These are phyloP conservation scores for Ooceraea biroi DNA, from an alignment of 1,140 invertebrate genomes.

Conservation along the genomic window DNA sequence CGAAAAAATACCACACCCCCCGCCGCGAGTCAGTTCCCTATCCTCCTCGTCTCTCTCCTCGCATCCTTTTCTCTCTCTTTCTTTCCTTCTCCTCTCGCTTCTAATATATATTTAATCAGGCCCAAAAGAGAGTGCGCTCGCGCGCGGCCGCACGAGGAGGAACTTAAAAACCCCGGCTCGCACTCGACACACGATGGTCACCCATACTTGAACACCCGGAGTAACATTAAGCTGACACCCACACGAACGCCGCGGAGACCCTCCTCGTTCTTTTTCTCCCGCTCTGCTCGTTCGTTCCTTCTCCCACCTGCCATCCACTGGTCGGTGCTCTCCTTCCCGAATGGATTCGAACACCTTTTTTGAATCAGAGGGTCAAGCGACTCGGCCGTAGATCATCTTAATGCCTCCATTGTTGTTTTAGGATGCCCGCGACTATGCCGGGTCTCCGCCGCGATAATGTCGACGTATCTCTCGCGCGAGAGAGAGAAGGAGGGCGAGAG, in stretches of 20 bases:
- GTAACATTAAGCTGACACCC: slow-evolving; percentile 83
- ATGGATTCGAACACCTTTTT: slow-evolving; percentile 85
- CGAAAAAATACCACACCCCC: slow-evolving; percentile 85
- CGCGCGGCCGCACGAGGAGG: slow-evolving; percentile 52
- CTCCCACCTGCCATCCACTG: slow-evolving; percentile 69
- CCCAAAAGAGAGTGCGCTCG: slow-evolving; percentile 75
- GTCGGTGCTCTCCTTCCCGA: slow-evolving; percentile 71
- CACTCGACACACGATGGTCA: slow-evolving; percentile 68
- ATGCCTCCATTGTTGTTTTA: slow-evolving; percentile 86
- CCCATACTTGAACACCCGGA: slow-evolving; percentile 73
- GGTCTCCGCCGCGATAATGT: slow-evolving; percentile 82
- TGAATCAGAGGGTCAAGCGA: slow-evolving; percentile 85
- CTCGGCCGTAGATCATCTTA: slow-evolving; percentile 85
- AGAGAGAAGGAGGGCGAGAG: slow-evolving; percentile 12
- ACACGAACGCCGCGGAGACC: slow-evolving; percentile 73
- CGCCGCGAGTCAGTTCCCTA: slow-evolving; percentile 76
- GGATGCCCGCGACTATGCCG: slow-evolving; percentile 83
- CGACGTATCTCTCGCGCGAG: slow-evolving; percentile 74
- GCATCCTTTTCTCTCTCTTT: slow-evolving; percentile 34
- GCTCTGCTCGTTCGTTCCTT: slow-evolving; percentile 67
- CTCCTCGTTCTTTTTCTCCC: slow-evolving; percentile 64
- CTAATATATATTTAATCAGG: slow-evolving; percentile 86
- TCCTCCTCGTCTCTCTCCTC: slow-evolving; percentile 57
- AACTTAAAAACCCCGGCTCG: slow-evolving; percentile 72
- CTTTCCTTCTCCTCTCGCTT: slow-evolving; percentile 68